A percentile compares a stretch with the other conserved stretches of the same genome.
Evolutionary conservation across 2,888 invertebrate genomes (phyloP).

Genomic region (Lasioglossum lativentre): DNA sequence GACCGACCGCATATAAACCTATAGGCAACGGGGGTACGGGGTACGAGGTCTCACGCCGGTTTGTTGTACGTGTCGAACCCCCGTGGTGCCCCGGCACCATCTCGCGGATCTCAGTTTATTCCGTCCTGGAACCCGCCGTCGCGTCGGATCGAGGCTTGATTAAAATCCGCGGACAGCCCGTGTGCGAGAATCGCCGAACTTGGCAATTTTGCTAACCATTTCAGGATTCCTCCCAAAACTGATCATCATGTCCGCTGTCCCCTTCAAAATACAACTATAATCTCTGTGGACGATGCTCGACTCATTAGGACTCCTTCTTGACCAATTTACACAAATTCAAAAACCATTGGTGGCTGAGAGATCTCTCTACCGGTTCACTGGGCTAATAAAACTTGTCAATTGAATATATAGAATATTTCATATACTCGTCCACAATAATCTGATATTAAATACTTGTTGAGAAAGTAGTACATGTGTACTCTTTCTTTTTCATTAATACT

Average conservation of each 20-base stretch:
- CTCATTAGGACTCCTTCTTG: background rate
- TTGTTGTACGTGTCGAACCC: slow-evolving; percentile 83
- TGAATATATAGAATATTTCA: too few relatives aligned
- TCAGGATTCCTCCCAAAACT: background rate
- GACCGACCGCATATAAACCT: slow-evolving; percentile 65
- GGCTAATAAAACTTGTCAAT: background rate
- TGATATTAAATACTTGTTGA: background rate
- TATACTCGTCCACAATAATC: background rate
- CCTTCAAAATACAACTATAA: background rate
- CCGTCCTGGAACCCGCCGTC: slow-evolving; percentile 75
- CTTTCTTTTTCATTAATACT: too few relatives aligned
- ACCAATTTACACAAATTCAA: background rate
- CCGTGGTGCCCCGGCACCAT: slow-evolving; percentile 83
- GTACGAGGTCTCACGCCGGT: slow-evolving; percentile 63
- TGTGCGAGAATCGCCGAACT: slow-evolving; percentile 82
- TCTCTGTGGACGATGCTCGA: background rate
- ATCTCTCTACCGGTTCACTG: too few relatives aligned
- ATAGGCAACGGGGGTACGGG: slow-evolving; percentile 59
- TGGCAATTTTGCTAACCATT: slow-evolving; percentile 61
- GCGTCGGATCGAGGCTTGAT: slow-evolving; percentile 82
- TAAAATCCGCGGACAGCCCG: slow-evolving; percentile 83
- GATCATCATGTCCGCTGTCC: background rate
- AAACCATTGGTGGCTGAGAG: background rate
- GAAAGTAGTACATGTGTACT: too few relatives aligned
- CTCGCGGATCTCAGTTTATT: slow-evolving; percentile 78